These are phyloP conservation scores for Pluvialis apricaria DNA, from an alignment of 2,113 vertebrate species.

Conservation along the genomic window DNA sequence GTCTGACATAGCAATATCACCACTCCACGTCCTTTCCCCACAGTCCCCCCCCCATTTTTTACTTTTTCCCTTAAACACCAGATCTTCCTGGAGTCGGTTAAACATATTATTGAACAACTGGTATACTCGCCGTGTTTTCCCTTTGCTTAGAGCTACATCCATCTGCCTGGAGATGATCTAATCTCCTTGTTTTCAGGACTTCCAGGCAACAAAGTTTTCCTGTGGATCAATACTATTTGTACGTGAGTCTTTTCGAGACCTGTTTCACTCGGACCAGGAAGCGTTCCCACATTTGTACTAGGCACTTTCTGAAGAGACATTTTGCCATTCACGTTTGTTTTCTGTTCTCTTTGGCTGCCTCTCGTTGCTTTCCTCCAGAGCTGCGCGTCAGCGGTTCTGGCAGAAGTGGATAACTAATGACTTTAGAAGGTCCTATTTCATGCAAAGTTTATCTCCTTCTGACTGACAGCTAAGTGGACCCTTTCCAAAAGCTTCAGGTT, in stretches of 20 bases:
- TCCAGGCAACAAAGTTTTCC: background rate
- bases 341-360: constrained; percentile 56
- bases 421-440: constrained; percentile 47
- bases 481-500: constrained; percentile 53
- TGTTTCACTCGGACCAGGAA: background rate
- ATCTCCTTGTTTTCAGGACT: background rate
- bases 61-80: background rate
- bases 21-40: background rate
- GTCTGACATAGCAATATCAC: background rate
- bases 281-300: background rate
- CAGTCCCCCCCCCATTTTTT: background rate
- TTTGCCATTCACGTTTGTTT: constrained; percentile 36
- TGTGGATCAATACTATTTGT: background rate
- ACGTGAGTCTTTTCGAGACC: background rate
- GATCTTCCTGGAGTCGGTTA: background rate
- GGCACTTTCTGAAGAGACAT: background rate
- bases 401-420: constrained; percentile 13
- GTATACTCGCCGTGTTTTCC: background rate
- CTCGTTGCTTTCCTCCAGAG: constrained; percentile 26
- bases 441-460: constrained; percentile 46
- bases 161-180: background rate
- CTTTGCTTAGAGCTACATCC: background rate
- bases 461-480: constrained; percentile 44
- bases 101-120: background rate
- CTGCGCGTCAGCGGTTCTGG: constrained; percentile 22